A percentile compares a stretch with the other conserved stretches of the same genome.
Evolutionary conservation across 1,140 invertebrate species (phyloP).

Genomic region (Matsumurasca onukii): DNA sequence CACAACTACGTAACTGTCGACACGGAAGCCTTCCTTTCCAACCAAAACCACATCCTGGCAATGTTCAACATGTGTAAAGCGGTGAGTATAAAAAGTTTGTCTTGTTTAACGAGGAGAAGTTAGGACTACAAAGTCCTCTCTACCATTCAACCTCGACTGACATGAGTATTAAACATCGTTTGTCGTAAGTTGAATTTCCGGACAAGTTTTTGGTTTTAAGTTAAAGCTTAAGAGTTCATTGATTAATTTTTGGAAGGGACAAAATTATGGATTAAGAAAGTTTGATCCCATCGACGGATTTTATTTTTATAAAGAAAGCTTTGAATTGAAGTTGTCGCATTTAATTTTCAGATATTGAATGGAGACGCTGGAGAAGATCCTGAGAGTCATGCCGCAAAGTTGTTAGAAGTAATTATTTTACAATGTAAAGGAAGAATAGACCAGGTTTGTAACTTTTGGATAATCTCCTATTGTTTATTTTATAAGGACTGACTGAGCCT

Average conservation of each 20-base stretch:
- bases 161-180: not conserved
- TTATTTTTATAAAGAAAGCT: no score
- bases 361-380: constrained; percentile 90
- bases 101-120: no score
- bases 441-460: constrained; percentile 47
- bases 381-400: constrained; percentile 95
- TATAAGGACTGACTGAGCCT: no score
- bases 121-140: no score
- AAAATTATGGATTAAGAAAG: not conserved
- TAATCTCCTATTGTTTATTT: not conserved
- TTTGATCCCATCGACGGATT: no score
- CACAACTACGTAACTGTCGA: constrained; percentile 98
- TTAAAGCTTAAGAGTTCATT: not conserved
- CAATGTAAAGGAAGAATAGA: constrained; percentile 91
- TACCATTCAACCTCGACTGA: constrained; percentile 22
- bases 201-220: not conserved
- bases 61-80: constrained; percentile 96
- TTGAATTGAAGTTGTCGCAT: no score
- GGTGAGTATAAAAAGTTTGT: no score
- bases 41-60: constrained; percentile 85
- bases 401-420: constrained; percentile 95
- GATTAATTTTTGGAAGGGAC: not conserved
- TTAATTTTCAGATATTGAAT: constrained; percentile 61
- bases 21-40: constrained; percentile 87
- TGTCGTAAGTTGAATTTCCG: no score